Evolutionary conservation across 1,140 invertebrate species (phyloP), one percentile per base, ranked within the genome.

Genomic region (Drosophila neocordata): DNA sequence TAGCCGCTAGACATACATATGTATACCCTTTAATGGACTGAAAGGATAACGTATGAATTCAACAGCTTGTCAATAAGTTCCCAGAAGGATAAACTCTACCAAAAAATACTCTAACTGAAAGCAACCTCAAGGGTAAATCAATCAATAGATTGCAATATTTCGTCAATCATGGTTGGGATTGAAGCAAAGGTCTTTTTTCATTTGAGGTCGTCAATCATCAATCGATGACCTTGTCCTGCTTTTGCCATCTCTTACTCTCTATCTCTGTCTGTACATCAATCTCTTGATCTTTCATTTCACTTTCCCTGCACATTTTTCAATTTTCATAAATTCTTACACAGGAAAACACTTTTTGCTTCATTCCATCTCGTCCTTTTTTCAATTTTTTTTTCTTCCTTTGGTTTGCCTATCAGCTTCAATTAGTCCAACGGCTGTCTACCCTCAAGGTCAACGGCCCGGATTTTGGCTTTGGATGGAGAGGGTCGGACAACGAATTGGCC

Each of bases 401-500:
- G 15, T 1, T 18, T 44, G 1, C 41, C 53, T 24, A 56, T 56
- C 53, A 56, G 53, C 27, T 56, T 15, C 53, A 56, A 56, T 56
- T 56, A 56, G 53, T 56, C 53, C 24, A 34, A 27, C 22, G 8
- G 22, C 53, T 56, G 53, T 56, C 53, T 34, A 15, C 37, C 15
- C 18, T 59, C 31, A 59, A 59, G 57, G 37, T 59, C 34, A 59
- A 59, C 18, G 57, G 37, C 37, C 34, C 57, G 52, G 65, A 69
- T 69, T 31, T 68, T 41, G 58, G 7, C 56, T 22, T 48, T 53
- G 15, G 62, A n/a, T 56, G 65, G 53, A 35, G 55, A 31, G 27
- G 27, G 4, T n/a, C 20, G 22, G 18, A 27, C 7, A 48, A 48
- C 41, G 41, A 48, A 48, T 48, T 51, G 75, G 65, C 80, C 80